These are phyloP conservation scores for Melinopterus prodromus DNA, from an alignment of 2,888 invertebrate species.

Conservation along the genomic window DNA sequence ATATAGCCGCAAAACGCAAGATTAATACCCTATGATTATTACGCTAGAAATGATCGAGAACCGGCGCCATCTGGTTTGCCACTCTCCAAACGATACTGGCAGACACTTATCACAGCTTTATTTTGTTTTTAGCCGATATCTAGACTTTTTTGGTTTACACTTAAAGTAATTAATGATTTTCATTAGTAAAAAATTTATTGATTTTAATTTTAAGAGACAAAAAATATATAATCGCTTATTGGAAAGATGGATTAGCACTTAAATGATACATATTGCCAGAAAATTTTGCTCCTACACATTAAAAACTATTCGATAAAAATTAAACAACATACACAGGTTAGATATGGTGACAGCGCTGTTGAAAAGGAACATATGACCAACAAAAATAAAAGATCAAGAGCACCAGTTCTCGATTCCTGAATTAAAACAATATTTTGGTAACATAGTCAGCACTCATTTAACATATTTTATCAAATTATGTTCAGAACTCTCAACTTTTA, in stretches of 20 bases:
- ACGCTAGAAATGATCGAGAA: neutral
- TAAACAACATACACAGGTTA: neutral
- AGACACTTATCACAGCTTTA: slow-evolving; percentile 4
- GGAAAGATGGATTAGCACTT: neutral
- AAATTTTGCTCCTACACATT: neutral
- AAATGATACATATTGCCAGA: neutral
- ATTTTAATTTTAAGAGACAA: neutral
- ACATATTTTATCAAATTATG: neutral
- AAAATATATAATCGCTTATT: neutral
- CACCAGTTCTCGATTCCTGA: neutral
- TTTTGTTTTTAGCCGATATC: neutral
- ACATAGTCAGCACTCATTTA: neutral
- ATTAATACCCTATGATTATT: neutral
- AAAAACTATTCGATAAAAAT: neutral
- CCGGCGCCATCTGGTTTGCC: neutral
- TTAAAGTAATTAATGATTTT: neutral
- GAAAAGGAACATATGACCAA: neutral
- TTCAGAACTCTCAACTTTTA: too few species aligned
- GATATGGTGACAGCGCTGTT: neutral
- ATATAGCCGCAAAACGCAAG: neutral
- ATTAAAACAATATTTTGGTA: neutral
- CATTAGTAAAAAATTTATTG: neutral
- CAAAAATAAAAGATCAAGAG: neutral
- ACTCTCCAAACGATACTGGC: neutral
- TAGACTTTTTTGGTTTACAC: neutral